These are phyloP conservation scores for Idaea aversata DNA, from an alignment of 2,888 invertebrate genomes.

Conservation along the genomic window DNA sequence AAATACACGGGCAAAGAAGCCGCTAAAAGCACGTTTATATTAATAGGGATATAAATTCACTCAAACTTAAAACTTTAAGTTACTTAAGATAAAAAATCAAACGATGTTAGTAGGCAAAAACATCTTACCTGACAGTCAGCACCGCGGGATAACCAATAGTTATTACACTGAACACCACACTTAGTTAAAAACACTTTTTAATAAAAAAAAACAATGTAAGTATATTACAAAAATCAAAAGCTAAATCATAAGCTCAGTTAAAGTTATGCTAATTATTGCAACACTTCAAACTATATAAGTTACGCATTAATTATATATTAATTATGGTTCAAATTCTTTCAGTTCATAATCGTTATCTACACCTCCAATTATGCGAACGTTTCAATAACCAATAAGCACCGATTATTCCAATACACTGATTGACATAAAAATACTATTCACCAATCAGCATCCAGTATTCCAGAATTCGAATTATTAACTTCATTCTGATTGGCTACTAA, in stretches of 20 bases:
- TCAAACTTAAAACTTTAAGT: background rate
- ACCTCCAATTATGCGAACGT: background rate
- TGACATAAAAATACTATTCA: background rate
- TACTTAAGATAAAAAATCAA: constrained; percentile 3
- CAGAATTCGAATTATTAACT: background rate
- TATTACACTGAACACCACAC: background rate
- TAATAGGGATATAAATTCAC: background rate
- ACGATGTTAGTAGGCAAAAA: constrained; percentile 40
- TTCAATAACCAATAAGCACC: background rate
- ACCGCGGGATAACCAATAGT: background rate
- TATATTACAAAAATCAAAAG: background rate
- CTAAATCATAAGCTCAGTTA: background rate
- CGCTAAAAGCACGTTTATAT: too few relatives aligned
- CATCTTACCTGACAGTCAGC: background rate
- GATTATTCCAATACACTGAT: background rate
- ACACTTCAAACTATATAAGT: constrained; percentile 48
- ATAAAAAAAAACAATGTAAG: background rate
- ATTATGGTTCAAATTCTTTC: background rate
- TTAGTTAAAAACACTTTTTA: background rate
- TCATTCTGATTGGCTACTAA: background rate
- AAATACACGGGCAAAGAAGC: too few relatives aligned
- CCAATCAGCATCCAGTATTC: background rate
- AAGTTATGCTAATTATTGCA: constrained; percentile 19
- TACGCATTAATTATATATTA: constrained; percentile 26
- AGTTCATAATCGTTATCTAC: too few relatives aligned